A percentile compares a stretch with the other conserved stretches of the same genome.
Evolutionary conservation across 2,113 vertebrate species (phyloP).

Genomic region (Macquaria ambigua): DNA sequence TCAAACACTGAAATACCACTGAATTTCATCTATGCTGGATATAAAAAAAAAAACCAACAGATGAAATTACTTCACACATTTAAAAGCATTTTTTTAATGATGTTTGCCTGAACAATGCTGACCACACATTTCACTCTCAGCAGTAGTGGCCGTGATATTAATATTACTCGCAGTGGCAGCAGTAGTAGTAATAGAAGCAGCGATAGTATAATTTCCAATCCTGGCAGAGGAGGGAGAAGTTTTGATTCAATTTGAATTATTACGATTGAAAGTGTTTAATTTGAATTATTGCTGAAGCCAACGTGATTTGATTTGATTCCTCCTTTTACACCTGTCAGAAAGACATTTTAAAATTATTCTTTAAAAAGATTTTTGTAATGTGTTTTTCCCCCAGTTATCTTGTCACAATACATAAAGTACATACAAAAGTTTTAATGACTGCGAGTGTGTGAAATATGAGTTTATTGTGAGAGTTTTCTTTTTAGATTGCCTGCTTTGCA

Average conservation of each 20-base stretch:
- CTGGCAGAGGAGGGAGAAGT: background rate
- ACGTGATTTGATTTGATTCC: background rate
- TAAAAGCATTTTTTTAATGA: background rate
- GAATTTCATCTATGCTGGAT: background rate
- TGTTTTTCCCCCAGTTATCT: no score
- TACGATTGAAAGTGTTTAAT: background rate
- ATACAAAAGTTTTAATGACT: background rate
- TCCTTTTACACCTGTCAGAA: background rate
- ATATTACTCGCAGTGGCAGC: background rate
- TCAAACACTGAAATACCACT: background rate
- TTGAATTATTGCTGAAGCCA: no score
- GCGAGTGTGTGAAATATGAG: background rate
- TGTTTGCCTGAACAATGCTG: background rate
- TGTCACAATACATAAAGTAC: background rate
- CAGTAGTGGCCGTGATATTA: background rate
- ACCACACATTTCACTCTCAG: background rate
- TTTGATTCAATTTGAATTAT: background rate
- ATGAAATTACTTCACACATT: background rate
- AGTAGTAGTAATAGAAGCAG: background rate
- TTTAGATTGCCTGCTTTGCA: background rate
- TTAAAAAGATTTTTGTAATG: no score
- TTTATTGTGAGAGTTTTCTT: background rate
- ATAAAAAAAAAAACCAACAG: background rate
- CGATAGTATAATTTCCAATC: background rate
- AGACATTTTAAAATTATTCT: background rate